Conservation (phyloP, 2,888 invertebrate species). For the Chrysina gloriosa region DNA sequence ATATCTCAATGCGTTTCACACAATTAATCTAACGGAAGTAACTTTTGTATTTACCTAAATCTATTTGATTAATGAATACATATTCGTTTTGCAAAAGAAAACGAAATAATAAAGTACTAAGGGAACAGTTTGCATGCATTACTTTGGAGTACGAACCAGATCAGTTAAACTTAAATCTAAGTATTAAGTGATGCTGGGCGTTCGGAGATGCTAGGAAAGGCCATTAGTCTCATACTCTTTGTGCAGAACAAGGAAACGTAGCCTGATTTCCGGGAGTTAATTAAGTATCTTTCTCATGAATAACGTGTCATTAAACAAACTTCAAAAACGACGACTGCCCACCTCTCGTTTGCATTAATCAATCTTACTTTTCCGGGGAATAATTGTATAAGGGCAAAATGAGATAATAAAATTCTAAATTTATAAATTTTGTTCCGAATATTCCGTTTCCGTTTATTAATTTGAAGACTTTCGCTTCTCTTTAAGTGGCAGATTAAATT, state of each 20-base stretch:
- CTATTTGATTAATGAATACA: no score
- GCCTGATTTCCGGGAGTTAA: conserved; percentile 48
- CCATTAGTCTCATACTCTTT: conserved; percentile 41
- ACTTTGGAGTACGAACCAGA: conserved; percentile 16
- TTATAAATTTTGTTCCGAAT: not conserved
- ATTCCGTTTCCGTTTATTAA: not conserved
- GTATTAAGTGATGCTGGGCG: conserved; percentile 33
- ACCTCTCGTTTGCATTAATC: conserved; percentile 28
- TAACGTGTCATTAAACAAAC: conserved; percentile 48
- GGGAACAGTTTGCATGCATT: no score
- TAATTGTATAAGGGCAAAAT: not conserved
- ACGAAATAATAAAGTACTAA: no score
- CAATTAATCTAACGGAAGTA: no score
- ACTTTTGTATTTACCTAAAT: no score
- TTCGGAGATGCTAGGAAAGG: conserved; percentile 37
- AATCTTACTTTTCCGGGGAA: conserved; percentile 15
- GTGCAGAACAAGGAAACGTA: conserved; percentile 45
- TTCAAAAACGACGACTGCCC: conserved; percentile 23
- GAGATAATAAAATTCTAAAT: not conserved
- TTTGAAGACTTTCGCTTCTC: not conserved
- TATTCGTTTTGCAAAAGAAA: no score
- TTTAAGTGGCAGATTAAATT: no score
- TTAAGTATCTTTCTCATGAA: conserved; percentile 50
- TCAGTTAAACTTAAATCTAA: conserved; percentile 32
- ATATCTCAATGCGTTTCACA: no score